Percentiles rank a stretch among this genome's conserved stretches.
Evolutionary conservation across 2,888 invertebrate species (phyloP).

Genomic region (Calameuta idolon): DNA sequence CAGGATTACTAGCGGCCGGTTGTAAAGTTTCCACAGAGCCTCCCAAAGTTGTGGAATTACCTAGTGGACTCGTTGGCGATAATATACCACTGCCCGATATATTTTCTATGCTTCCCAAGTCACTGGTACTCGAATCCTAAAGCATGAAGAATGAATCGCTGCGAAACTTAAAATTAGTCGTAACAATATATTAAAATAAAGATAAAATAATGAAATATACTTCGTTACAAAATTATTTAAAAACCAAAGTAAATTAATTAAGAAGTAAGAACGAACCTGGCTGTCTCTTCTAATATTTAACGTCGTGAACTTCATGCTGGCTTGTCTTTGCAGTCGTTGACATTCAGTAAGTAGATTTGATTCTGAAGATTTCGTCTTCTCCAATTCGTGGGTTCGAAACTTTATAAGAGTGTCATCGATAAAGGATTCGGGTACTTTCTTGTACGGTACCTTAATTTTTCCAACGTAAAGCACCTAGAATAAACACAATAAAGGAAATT

Average conservation of each 20-base stretch:
- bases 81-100: constrained; percentile 57
- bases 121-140: constrained; percentile 60
- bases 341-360: constrained; percentile 68
- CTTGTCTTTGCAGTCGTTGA: constrained; percentile 57
- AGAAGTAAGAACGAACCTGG: constrained; percentile 28
- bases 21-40: constrained; percentile 58
- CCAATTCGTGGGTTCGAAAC: constrained; percentile 83
- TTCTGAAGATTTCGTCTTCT: constrained; percentile 73
- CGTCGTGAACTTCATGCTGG: constrained; percentile 40
- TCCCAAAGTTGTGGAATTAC: constrained; percentile 44
- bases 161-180: background rate
- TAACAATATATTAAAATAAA: background rate
- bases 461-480: constrained; percentile 88
- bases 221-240: background rate
- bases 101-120: constrained; percentile 60
- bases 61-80: constrained; percentile 59
- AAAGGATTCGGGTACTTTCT: constrained; percentile 87
- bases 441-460: constrained; percentile 88
- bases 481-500: constrained; percentile 24
- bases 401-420: constrained; percentile 92
- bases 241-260: background rate
- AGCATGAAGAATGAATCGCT: constrained; percentile 4
- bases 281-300: constrained; percentile 55
- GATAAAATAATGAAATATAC: background rate
- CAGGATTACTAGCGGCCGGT: constrained; percentile 32